phyloP scores from a whole-genome alignment of 2,888 invertebrate genomes.

The Coenonympha glycerion region DNA sequence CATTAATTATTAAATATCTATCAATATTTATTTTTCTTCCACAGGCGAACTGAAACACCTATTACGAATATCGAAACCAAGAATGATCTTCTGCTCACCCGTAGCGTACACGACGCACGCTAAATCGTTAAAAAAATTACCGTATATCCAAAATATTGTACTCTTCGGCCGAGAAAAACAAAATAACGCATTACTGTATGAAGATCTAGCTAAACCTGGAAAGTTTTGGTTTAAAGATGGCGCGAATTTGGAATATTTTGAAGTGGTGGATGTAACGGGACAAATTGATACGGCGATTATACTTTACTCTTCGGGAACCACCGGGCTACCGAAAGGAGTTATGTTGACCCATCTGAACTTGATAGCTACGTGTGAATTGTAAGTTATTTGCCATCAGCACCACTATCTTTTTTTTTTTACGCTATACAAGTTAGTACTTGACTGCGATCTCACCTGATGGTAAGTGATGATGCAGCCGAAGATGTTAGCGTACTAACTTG shows the following conservation, averaged over 20 bases:
- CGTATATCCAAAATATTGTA: slow-evolving; percentile 41
- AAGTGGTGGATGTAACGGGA: slow-evolving; percentile 27
- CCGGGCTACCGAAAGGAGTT: slow-evolving; percentile 36
- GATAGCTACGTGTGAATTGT: slow-evolving; percentile 24
- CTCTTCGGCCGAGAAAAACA: slow-evolving; percentile 40
- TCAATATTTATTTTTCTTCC: slow-evolving; percentile 19
- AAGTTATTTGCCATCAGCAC: slow-evolving; percentile 13
- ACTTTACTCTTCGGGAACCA: slow-evolving; percentile 36
- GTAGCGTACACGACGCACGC: slow-evolving; percentile 37
- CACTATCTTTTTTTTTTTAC: no score
- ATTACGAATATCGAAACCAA: slow-evolving; percentile 50
- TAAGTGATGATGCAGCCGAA: no score
- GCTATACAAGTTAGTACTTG: no score
- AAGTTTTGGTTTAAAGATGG: slow-evolving; percentile 17
- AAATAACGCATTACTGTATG: slow-evolving; percentile 34
- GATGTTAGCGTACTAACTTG: no score
- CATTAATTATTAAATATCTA: no score
- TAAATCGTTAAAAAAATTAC: slow-evolving; percentile 33
- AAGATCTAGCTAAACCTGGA: slow-evolving; percentile 35
- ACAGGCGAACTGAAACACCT: slow-evolving; percentile 55
- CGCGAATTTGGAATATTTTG: slow-evolving; percentile 25
- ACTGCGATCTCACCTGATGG: no score
- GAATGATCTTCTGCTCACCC: slow-evolving; percentile 48
- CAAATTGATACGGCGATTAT: slow-evolving; percentile 30
- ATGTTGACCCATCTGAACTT: slow-evolving; percentile 34